Percentiles rank a stretch among this genome's conserved stretches.
Conservation (phyloP, 2,888 invertebrate genomes). For the Pheosia tremula region DNA sequence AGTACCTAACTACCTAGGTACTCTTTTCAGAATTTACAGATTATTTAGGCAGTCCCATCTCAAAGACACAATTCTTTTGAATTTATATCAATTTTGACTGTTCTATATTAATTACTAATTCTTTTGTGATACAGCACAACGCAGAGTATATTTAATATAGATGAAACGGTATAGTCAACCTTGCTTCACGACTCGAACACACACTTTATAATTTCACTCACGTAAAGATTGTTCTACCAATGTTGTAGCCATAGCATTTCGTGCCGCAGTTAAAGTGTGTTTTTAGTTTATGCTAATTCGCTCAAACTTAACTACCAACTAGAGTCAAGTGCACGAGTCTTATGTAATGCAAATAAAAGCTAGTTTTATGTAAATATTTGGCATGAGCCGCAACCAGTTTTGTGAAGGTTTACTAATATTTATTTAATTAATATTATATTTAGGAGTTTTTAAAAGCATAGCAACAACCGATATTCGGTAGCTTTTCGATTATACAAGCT, state of each 20-base stretch:
- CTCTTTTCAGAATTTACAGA: no score
- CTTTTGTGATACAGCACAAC: no score
- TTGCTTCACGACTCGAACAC: neutral
- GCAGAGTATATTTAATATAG: no score
- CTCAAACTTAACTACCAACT: neutral
- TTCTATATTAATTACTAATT: no score
- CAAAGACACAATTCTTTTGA: no score
- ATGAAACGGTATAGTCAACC: neutral
- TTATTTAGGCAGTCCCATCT: no score
- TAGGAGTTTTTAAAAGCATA: neutral
- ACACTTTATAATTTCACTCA: neutral
- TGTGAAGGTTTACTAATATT: neutral
- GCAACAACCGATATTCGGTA: no score
- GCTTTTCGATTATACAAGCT: no score
- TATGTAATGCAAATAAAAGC: constrained; percentile 31
- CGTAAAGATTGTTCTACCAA: neutral
- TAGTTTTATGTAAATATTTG: constrained; percentile 12
- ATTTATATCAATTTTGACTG: no score
- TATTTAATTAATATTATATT: neutral
- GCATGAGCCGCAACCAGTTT: neutral
- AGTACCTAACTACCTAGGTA: no score
- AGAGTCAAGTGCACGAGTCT: constrained; percentile 33
- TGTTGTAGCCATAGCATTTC: neutral
- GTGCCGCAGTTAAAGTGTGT: neutral
- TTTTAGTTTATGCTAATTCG: constrained; percentile 7